Base-by-base conservation (phyloP, 23 tunicate genomes). In the Trididemnum clinides region DNA sequence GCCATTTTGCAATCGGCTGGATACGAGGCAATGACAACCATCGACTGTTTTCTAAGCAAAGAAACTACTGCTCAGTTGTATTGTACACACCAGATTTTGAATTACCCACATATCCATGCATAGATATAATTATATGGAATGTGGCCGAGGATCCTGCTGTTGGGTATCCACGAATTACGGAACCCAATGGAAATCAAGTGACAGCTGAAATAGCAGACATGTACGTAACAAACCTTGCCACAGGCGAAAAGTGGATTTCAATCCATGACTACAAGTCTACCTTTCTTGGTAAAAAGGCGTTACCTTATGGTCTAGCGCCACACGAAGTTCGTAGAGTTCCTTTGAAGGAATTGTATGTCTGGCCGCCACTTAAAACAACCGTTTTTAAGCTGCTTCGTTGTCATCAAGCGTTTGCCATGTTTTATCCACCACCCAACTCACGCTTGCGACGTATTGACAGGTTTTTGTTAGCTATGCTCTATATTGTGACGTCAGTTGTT, bases 1-100 rank as follows among this genome's bases (percentile, higher is more conserved):
- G 51, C 22, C 73, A 72, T 1, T 30, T 39, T 34, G 84, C 96
- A 10, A 64, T 91, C 26, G 54, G 39, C 7, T 91, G 90, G 96
- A 44, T 91, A 7, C 72, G 87, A n/a, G 77, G 90, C 35, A 77
- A 38, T 19, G 84, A 85, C 19, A 58, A 73, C 37, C 65, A 2
- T 4, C 6, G 51, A 3, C 66, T 78, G 20, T 51, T 51, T 51
- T 34, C 19, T 10, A 50, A 27, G 2, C 26, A 78, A 23, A n/a
- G 64, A 18, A 54, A 54, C 38, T 32, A 78, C 37, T 78, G 66
- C 83, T 50, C 83, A 34, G 28, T 78, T 1, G 18, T 78, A 2
- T 23, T 28, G 20, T 66, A 6, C 4, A 15, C 66, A 2, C 10
- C 6, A 21, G 19, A 30, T 1, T 51, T 28, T 50, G 28, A 5